Evolutionary conservation across 2,113 vertebrate species (phyloP).

Genomic region (Tyto alba): DNA sequence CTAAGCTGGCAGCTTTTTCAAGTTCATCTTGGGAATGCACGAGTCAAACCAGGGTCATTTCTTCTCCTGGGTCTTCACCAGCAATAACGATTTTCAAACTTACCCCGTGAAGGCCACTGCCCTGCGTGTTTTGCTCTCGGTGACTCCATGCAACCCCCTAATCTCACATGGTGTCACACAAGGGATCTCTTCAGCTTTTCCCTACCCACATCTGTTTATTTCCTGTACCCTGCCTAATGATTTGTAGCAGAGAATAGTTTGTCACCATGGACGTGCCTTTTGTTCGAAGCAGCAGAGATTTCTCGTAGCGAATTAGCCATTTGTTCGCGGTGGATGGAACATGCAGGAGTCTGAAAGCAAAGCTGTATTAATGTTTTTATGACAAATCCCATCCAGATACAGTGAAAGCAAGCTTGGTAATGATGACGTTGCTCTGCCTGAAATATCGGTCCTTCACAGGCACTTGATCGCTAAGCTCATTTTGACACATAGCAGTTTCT

Average conservation of each 20-base stretch:
- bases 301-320: background rate
- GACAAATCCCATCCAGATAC: background rate
- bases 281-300: background rate
- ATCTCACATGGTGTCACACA: background rate
- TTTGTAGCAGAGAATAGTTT: background rate
- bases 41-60: background rate
- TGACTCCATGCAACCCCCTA: background rate
- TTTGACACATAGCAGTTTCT: background rate
- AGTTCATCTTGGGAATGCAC: background rate
- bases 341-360: fast-evolving
- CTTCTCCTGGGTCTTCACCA: background rate
- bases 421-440: background rate
- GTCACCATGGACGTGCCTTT: background rate
- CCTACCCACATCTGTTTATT: background rate
- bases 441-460: background rate
- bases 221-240: fast-evolving
- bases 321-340: background rate
- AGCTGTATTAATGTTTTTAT: background rate
- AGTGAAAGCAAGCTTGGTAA: background rate
- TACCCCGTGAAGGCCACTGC: background rate
- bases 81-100: background rate
- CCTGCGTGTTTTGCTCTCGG: background rate
- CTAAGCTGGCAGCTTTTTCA: background rate
- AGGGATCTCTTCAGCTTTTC: background rate
- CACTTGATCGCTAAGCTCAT: fast-evolving